phyloP scores from a whole-genome alignment of 2,113 vertebrate genomes.

The Ellobius talpinus region DNA sequence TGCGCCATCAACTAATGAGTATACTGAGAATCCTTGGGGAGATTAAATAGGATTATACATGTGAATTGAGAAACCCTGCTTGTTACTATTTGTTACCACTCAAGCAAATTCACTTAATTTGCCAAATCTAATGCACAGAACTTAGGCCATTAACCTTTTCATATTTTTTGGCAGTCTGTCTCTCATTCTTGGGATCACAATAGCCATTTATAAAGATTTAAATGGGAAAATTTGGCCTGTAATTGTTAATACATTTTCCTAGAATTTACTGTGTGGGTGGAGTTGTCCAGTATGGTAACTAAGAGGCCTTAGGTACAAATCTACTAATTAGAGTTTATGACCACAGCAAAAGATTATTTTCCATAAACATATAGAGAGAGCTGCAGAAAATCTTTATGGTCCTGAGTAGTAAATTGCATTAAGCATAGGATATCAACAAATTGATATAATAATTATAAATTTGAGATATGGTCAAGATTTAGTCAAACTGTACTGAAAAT shows the following conservation, averaged over 20 bases:
- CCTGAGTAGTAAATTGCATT: not conserved
- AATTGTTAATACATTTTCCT: conserved; percentile 27
- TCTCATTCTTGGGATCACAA: not conserved
- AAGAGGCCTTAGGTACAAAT: not conserved
- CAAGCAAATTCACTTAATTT: conserved; percentile 15
- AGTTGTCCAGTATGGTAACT: conserved; percentile 20
- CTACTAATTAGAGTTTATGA: not conserved
- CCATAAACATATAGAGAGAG: not conserved
- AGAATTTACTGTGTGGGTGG: not conserved
- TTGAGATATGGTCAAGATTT: not conserved
- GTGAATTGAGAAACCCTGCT: conserved; percentile 17
- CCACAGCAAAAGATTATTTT: not conserved
- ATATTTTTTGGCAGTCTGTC: conserved; percentile 8
- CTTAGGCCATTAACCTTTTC: not conserved
- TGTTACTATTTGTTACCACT: not conserved
- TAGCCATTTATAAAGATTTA: conserved; percentile 38
- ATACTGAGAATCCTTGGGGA: not conserved
- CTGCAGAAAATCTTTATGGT: not conserved
- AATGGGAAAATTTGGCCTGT: not conserved
- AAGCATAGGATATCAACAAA: conserved; percentile 26
- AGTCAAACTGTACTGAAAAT: conserved; percentile 22
- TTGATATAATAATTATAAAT: not conserved
- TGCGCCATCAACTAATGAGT: not conserved
- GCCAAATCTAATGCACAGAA: not conserved
- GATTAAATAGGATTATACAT: conserved; percentile 3